These are phyloP conservation scores for Eolophus roseicapilla DNA, from an alignment of 2,113 vertebrate species.

Conservation along the genomic window DNA sequence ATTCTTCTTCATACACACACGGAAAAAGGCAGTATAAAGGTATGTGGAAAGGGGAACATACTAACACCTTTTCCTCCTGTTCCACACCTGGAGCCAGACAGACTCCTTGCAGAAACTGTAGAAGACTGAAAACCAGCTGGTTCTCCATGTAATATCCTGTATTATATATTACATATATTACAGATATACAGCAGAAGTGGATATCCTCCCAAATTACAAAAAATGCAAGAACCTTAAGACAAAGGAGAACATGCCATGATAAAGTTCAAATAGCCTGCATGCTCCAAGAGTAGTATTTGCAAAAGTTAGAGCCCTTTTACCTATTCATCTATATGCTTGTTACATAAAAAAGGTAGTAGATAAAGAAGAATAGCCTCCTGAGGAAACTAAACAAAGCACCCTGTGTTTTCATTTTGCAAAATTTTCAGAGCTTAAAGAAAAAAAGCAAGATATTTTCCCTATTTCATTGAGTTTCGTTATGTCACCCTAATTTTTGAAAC, in stretches of 20 bases:
- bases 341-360: neutral
- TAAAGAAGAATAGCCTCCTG: neutral
- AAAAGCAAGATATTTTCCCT: neutral
- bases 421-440: neutral
- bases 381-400: neutral
- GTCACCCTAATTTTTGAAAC: constrained; percentile 47
- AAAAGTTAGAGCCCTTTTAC: neutral
- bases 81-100: neutral
- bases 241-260: neutral
- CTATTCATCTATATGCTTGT: neutral
- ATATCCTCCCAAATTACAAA: neutral
- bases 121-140: neutral
- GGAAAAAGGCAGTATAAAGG: neutral
- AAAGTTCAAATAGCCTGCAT: neutral
- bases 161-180: neutral
- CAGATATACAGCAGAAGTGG: neutral
- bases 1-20: neutral
- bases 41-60: neutral
- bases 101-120: neutral
- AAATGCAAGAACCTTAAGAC: neutral
- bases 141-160: neutral
- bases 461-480: constrained; percentile 21
- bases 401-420: neutral
- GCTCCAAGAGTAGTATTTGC: neutral
- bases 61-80: neutral